Evolutionary conservation across 2,113 vertebrate genomes (phyloP).

Genomic region (Brachypodius melanocephalos): DNA sequence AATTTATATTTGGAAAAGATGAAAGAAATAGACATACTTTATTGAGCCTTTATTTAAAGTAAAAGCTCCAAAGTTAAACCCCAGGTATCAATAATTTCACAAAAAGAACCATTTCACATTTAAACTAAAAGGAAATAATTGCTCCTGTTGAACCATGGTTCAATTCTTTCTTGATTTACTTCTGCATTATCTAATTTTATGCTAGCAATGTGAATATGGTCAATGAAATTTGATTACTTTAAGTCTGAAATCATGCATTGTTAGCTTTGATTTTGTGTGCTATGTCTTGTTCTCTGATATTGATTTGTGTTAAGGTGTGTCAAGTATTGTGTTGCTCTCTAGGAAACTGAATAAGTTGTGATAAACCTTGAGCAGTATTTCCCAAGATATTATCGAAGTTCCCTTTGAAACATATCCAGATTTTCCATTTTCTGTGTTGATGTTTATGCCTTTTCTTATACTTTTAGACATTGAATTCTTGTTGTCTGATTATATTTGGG

Average conservation of each 20-base stretch:
- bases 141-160: background rate
- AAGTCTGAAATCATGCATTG: background rate
- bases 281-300: background rate
- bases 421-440: background rate
- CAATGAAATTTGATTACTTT: background rate
- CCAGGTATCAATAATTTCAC: background rate
- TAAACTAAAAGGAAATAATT: background rate
- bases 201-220: background rate
- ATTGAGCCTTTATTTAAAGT: background rate
- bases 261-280: background rate
- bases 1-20: background rate
- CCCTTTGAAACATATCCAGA: background rate
- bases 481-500: background rate
- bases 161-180: background rate
- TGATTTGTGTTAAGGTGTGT: constrained; percentile 28
- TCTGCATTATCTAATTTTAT: background rate
- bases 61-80: background rate
- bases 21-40: background rate
- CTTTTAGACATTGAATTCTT: background rate
- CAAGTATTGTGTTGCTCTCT: constrained; percentile 39
- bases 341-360: constrained; percentile 31
- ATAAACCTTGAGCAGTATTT: constrained; percentile 20
- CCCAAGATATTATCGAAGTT: background rate
- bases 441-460: background rate
- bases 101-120: background rate